These are phyloP conservation scores for Caiman crocodilus DNA, from an alignment of 2,797 vertebrate species.

Conservation along the genomic window DNA sequence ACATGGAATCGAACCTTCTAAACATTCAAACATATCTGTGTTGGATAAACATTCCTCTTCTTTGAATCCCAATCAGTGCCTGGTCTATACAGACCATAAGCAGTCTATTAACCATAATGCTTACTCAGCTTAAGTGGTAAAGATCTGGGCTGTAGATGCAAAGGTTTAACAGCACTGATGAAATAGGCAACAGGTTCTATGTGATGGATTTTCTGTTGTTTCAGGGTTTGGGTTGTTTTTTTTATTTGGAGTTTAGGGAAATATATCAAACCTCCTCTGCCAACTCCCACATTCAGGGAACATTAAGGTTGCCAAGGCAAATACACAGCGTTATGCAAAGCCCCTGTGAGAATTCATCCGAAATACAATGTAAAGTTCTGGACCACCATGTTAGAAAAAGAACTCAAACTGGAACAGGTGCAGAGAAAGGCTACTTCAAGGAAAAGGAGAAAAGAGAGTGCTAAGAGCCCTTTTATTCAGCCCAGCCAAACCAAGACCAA, in stretches of 20 bases:
- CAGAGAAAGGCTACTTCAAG: not conserved
- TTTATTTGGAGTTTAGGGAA: not conserved
- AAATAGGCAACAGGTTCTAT: not conserved
- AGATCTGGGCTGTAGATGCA: not conserved
- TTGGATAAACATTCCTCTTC: not conserved
- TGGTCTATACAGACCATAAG: not conserved
- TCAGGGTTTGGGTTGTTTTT: not conserved
- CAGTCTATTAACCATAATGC: not conserved
- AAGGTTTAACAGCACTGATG: not conserved
- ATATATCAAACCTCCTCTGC: not conserved
- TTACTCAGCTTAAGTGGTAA: not conserved
- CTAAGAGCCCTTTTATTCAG: constrained; percentile 8
- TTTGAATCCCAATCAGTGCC: not conserved
- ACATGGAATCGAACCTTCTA: not conserved
- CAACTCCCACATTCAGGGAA: not conserved
- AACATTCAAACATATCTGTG: too few species aligned
- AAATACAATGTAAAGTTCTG: too few species aligned
- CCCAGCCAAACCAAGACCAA: constrained; percentile 8
- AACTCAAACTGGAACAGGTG: not conserved
- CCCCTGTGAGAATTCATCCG: too few species aligned
- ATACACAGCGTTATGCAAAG: not conserved
- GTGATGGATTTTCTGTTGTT: not conserved
- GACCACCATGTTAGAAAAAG: not conserved
- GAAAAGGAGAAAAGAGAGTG: not conserved
- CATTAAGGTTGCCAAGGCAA: not conserved